Base-by-base conservation (phyloP, 2,888 invertebrate species). In the Caenorhabditis sinica region DNA sequence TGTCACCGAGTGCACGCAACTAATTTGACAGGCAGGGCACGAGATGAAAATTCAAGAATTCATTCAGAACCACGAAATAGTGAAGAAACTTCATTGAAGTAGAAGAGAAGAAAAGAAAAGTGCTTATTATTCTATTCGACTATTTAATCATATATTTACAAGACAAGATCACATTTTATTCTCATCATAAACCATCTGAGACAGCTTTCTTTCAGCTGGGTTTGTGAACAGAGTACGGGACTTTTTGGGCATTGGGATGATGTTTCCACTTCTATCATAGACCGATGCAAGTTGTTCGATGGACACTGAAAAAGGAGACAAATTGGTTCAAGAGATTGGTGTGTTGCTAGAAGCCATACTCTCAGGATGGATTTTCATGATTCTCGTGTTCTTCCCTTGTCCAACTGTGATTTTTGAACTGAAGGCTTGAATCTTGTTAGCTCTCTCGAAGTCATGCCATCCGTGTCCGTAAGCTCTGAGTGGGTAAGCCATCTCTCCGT, bases 381-480 rank as follows among this genome's bases (percentile, higher is more conserved):
- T 71, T 72, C 74, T 73, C 3, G 71, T 71, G 58, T 79, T 74
- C 20, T 71, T 74, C 20, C 79, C 79, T 20, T 79, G 74, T 23
- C 83, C 83, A 15, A 84, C 71, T 13, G 68, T 65, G 20, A 84
- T 75, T 28, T 72, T 79, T 0, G 84, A 60, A 33, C 75, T 80
- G 71, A 77, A 74, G 25, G 80, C 72, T 20, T 80, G 65, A 43
- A 84, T 63, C 56, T 74, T 74, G 68, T 79, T 74, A 13, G 79
- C 73, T 36, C 71, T 71, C 17, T 81, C 87, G 71, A 85, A 83
- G 15, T 87, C 90, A 60, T 89, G 87, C 91, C 91, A 91, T 40
- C 91, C 91, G 68, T 91, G 91, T 11, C 91, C 91, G 63, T 91
- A 91, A 4, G 91, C 91, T 63, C 87, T 79, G 11, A 91, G 69